phyloP scores from a whole-genome alignment of 2,888 invertebrate genomes.

The Polylopha cassiicola region DNA sequence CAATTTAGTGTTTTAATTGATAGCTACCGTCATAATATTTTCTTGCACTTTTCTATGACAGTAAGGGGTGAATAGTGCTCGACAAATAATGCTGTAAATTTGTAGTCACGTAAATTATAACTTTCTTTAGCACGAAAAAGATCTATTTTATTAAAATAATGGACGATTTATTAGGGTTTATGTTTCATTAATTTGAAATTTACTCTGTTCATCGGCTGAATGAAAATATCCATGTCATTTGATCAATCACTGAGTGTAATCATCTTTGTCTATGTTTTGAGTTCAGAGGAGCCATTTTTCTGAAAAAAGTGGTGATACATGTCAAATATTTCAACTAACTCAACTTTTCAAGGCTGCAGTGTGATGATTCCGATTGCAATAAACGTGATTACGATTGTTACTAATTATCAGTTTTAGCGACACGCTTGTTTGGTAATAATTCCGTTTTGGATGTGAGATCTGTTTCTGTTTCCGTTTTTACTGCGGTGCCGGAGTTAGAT shows the following conservation, averaged over 20 bases:
- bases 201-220: too few relatives aligned
- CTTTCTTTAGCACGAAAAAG: too few relatives aligned
- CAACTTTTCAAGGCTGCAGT: constrained; percentile 36
- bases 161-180: neutral
- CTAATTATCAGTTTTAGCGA: constrained; percentile 46
- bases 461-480: constrained; percentile 21
- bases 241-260: constrained; percentile 26
- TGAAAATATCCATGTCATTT: constrained; percentile 2
- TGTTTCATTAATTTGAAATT: too few relatives aligned
- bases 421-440: constrained; percentile 24
- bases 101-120: too few relatives aligned
- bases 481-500: constrained; percentile 25
- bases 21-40: too few relatives aligned
- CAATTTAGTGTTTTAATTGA: too few relatives aligned
- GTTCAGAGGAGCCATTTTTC: constrained; percentile 41
- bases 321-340: constrained; percentile 68
- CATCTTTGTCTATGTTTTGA: constrained; percentile 39
- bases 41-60: too few relatives aligned
- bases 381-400: constrained; percentile 68
- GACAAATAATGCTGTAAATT: too few relatives aligned
- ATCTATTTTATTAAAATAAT: neutral
- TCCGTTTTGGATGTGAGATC: constrained; percentile 30
- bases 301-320: constrained; percentile 64
- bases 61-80: too few relatives aligned
- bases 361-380: constrained; percentile 72